These are phyloP conservation scores for Chiloscyllium punctatum DNA, from an alignment of 2,797 vertebrate species.

Conservation along the genomic window DNA sequence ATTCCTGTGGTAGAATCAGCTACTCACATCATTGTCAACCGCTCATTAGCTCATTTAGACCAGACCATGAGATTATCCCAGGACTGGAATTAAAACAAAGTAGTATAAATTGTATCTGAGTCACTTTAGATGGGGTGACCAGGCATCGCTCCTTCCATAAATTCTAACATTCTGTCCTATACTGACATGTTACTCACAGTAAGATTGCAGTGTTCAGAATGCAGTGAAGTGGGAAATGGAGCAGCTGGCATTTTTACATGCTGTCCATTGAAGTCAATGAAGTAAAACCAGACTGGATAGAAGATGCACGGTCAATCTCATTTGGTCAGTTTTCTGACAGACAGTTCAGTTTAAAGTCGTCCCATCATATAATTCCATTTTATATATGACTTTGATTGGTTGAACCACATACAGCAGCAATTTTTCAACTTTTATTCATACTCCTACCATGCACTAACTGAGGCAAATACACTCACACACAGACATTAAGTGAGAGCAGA, in stretches of 20 bases:
- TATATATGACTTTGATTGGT: neutral
- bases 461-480: too few species aligned
- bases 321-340: neutral
- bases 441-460: too few species aligned
- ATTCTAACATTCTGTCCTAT: neutral
- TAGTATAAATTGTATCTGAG: neutral
- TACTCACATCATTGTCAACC: neutral
- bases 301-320: neutral
- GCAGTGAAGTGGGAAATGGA: neutral
- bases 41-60: neutral
- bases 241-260: neutral
- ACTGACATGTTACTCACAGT: neutral
- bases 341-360: neutral
- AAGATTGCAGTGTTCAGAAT: neutral
- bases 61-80: neutral
- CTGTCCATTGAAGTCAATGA: neutral
- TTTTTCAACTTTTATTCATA: too few species aligned
- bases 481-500: neutral
- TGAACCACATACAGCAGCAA: neutral
- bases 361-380: neutral
- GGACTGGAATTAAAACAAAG: neutral
- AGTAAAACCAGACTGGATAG: neutral
- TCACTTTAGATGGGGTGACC: neutral
- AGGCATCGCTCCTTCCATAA: neutral
- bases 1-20: neutral